These are phyloP conservation scores for Drosophila ustulata DNA, from an alignment of 2,888 invertebrate species.

Conservation along the genomic window DNA sequence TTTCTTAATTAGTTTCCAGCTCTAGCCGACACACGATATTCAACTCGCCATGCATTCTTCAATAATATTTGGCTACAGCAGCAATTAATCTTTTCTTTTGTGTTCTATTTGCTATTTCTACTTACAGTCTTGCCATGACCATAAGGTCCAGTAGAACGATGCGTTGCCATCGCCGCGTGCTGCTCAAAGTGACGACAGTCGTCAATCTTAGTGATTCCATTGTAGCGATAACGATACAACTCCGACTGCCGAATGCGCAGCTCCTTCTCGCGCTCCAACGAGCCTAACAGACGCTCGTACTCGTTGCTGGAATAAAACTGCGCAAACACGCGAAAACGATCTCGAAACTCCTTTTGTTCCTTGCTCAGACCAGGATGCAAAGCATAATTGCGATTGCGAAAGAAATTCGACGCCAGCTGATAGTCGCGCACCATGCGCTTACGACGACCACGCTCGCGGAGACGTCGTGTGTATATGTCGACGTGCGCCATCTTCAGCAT, in stretches of 20 bases:
- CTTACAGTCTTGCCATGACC: conserved; percentile 85
- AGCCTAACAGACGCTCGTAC: conserved; percentile 91
- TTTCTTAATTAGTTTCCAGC: conserved; percentile 37
- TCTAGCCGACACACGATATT: conserved; percentile 82
- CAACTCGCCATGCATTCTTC: conserved; percentile 84
- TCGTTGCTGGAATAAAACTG: conserved; percentile 95
- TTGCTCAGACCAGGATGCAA: conserved; percentile 83
- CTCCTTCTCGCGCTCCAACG: conserved; percentile 93
- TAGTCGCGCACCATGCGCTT: conserved; percentile 96
- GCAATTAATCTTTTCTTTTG: conserved; percentile 6
- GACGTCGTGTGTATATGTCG: conserved; percentile 94
- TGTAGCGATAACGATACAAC: conserved; percentile 92
- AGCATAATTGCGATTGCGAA: conserved; percentile 87
- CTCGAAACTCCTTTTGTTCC: conserved; percentile 89
- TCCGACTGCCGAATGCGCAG: conserved; percentile 93
- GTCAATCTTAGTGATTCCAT: conserved; percentile 93
- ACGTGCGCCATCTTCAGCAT: conserved; percentile 96
- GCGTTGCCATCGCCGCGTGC: conserved; percentile 88
- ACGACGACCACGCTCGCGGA: conserved; percentile 94
- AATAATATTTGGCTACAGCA: conserved; percentile 23
- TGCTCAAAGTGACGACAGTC: conserved; percentile 96
- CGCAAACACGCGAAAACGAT: conserved; percentile 93
- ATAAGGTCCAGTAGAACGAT: conserved; percentile 85
- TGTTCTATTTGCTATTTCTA: conserved; percentile 25
- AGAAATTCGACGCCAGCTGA: conserved; percentile 94